A percentile compares a stretch with the other conserved stretches of the same genome.
These are phyloP conservation scores for Pelodytes ibericus DNA, from an alignment of 2,797 vertebrate genomes.

Conservation along the genomic window DNA sequence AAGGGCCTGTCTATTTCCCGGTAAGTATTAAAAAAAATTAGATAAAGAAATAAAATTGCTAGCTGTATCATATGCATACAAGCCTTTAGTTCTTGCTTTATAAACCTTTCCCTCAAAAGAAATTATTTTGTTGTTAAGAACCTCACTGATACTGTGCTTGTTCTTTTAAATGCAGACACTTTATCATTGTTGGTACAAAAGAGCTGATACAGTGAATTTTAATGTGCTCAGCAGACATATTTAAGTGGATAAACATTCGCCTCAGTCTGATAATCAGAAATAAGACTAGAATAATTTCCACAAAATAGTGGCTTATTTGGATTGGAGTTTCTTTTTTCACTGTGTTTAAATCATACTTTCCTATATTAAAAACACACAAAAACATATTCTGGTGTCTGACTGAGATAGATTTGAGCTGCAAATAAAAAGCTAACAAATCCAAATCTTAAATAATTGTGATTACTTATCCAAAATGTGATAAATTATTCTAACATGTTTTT, in stretches of 20 bases:
- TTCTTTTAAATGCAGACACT: constrained; percentile 29
- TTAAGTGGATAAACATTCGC: constrained; percentile 32
- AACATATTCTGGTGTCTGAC: background rate
- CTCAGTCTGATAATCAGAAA: constrained; percentile 37
- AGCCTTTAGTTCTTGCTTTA: constrained; percentile 2
- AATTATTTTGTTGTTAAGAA: constrained; percentile 42
- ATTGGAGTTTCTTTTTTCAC: background rate
- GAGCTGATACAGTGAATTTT: constrained; percentile 43
- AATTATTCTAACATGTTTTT: background rate
- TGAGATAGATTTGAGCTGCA: background rate
- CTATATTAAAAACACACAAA: background rate
- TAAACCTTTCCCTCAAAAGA: constrained; percentile 25
- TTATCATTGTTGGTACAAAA: constrained; percentile 33
- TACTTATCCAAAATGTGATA: background rate
- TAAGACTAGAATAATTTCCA: constrained; percentile 21
- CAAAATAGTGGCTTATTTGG: background rate
- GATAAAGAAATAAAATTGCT: constrained; percentile 21
- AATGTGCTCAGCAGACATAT: constrained; percentile 24
- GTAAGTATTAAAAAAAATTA: constrained; percentile 6
- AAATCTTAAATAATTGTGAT: background rate
- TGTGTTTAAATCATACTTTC: background rate
- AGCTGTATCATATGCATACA: background rate
- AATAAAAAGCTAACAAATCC: background rate
- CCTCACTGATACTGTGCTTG: constrained; percentile 27
- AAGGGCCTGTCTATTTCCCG: constrained; percentile 1